These are phyloP conservation scores for Clupea harengus DNA, from an alignment of 2,113 vertebrate genomes.

Conservation along the genomic window DNA sequence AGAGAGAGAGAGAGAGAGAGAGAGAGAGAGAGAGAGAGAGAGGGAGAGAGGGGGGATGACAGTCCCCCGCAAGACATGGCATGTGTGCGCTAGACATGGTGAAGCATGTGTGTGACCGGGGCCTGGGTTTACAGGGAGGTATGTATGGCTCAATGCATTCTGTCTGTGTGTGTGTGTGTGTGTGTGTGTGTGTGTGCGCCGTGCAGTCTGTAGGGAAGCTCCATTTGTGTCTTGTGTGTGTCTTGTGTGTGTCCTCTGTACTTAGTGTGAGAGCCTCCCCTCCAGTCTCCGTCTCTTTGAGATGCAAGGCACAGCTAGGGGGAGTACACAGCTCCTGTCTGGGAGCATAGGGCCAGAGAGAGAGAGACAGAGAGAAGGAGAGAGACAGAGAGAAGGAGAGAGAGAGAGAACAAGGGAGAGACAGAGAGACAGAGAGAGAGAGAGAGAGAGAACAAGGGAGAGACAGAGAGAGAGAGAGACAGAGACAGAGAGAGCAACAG, in stretches of 20 bases:
- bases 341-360: neutral
- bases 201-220: neutral
- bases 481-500: neutral
- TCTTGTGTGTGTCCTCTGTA: neutral
- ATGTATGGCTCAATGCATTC: neutral
- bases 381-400: no score
- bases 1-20: neutral
- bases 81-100: neutral
- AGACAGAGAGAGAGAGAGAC: neutral
- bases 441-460: no score
- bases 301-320: slow-evolving; percentile 8
- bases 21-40: neutral
- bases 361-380: no score
- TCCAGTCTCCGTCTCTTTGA: neutral
- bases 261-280: neutral
- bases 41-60: neutral
- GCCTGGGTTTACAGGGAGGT: neutral
- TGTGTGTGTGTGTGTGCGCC: neutral
- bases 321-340: neutral
- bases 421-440: no score
- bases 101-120: slow-evolving; percentile 1
- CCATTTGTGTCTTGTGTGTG: neutral
- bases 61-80: neutral
- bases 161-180: neutral
- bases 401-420: no score